These are phyloP conservation scores for Trichopria drosophilae DNA, from an alignment of 2,888 invertebrate species.

Conservation along the genomic window DNA sequence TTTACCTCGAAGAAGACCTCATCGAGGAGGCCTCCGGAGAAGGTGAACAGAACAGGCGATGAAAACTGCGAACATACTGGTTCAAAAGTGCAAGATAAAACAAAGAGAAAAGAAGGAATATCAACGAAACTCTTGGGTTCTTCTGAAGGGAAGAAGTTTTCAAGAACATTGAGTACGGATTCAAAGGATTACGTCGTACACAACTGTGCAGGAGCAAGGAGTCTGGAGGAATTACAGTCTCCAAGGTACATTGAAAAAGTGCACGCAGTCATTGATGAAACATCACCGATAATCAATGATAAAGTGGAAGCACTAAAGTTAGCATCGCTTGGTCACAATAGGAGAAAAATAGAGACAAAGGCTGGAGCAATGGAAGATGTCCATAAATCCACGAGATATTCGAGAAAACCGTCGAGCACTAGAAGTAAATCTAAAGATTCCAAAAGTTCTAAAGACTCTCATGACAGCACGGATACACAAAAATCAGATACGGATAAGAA, in stretches of 20 bases:
- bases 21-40: conserved; percentile 20
- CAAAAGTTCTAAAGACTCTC: background rate
- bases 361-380: background rate
- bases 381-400: conserved; percentile 13
- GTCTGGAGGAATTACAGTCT: conserved; percentile 46
- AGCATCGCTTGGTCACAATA: conserved; percentile 28
- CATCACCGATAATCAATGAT: conserved; percentile 45
- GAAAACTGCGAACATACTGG: too few relatives aligned
- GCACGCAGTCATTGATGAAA: conserved; percentile 49
- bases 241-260: conserved; percentile 47
- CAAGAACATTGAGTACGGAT: conserved; percentile 12
- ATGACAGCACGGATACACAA: conserved; percentile 18
- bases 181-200: conserved; percentile 39
- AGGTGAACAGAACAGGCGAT: conserved; percentile 18
- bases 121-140: background rate
- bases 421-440: conserved; percentile 28
- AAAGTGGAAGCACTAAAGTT: conserved; percentile 47
- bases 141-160: conserved; percentile 17
- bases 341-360: conserved; percentile 1
- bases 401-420: conserved; percentile 24
- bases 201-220: conserved; percentile 39
- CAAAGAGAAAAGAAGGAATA: conserved; percentile 4
- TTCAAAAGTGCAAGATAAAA: background rate
- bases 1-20: conserved; percentile 17
- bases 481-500: conserved; percentile 24